Evolutionary conservation across 2,888 invertebrate genomes (phyloP), one percentile per base, ranked within the genome.

Genomic region (Lamproptera curius): DNA sequence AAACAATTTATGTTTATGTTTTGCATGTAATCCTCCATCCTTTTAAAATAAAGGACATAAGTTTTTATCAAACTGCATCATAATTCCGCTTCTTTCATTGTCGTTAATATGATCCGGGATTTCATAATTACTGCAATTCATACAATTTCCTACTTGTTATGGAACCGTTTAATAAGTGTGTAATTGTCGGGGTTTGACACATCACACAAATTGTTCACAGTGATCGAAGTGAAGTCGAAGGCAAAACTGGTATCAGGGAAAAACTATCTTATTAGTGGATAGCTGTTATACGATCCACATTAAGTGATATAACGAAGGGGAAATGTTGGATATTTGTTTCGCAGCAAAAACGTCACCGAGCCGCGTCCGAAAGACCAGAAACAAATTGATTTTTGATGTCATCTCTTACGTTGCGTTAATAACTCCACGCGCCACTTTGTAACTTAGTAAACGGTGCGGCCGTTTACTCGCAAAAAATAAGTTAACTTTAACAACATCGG

Each of bases 381-480:
- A 73, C 71, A 79, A 83, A 83, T 82, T 75, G 77, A 78, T 79
- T 80, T 79, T 79, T n/a, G n/a, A n/a, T n/a, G n/a, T n/a, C n/a
- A n/a, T n/a, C n/a, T n/a, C n/a, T n/a, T n/a, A n/a, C n/a, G 57
- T 56, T 59, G 56, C 62, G 62, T 62, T 74, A 70, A 73, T 70
- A 67, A 71, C 70, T 71, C 63, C 63, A 61, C 63, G 63, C 64
- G 53, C 59, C 59, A 53, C 58, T 51, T 56, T 58, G 61, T 58
- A 57, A 57, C 54, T 53, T 59, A n/a, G n/a, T n/a, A n/a, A n/a
- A n/a, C n/a, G n/a, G n/a, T n/a, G n/a, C n/a, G n/a, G n/a, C n/a
- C 62, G 65, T 64, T 67, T 60, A 59, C 59, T 52, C 57, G 63
- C 67, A 72, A 73, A 69, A 73, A 69, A n/a, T 23, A 56, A 61